Conservation (phyloP, 1,140 invertebrate species). For the Apis florea region DNA sequence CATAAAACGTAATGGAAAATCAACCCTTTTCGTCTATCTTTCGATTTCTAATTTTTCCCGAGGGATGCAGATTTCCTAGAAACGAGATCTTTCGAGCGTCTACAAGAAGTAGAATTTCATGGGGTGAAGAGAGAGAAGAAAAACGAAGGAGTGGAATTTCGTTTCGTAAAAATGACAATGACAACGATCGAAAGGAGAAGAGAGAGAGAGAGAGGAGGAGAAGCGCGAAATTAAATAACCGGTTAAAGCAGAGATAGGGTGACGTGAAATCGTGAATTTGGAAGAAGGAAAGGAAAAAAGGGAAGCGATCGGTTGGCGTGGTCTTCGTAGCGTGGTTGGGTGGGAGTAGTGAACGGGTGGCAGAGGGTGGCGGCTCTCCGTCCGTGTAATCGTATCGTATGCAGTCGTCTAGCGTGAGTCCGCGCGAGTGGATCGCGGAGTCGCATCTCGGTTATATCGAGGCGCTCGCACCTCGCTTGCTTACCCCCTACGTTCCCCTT, state of each 20-base stretch:
- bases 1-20: background rate
- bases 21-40: background rate
- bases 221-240: background rate
- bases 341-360: slow-evolving; percentile 55
- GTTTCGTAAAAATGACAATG: too few relatives aligned
- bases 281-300: slow-evolving; percentile 2
- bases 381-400: slow-evolving; percentile 76
- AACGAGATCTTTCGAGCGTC: background rate
- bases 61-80: background rate
- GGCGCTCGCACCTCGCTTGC: background rate
- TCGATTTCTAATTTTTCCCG: background rate
- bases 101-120: too few relatives aligned
- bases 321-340: slow-evolving; percentile 38
- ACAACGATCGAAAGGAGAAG: background rate
- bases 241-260: background rate
- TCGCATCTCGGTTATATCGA: slow-evolving; percentile 52
- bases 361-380: slow-evolving; percentile 74
- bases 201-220: background rate
- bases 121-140: too few relatives aligned
- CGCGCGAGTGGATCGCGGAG: slow-evolving; percentile 68
- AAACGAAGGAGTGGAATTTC: background rate
- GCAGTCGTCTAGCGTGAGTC: slow-evolving; percentile 78
- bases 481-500: background rate
- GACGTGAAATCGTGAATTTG: background rate
- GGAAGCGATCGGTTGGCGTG: slow-evolving; percentile 10